These are phyloP conservation scores for Clarias gariepinus DNA, from an alignment of 2,113 vertebrate species.

Conservation along the genomic window DNA sequence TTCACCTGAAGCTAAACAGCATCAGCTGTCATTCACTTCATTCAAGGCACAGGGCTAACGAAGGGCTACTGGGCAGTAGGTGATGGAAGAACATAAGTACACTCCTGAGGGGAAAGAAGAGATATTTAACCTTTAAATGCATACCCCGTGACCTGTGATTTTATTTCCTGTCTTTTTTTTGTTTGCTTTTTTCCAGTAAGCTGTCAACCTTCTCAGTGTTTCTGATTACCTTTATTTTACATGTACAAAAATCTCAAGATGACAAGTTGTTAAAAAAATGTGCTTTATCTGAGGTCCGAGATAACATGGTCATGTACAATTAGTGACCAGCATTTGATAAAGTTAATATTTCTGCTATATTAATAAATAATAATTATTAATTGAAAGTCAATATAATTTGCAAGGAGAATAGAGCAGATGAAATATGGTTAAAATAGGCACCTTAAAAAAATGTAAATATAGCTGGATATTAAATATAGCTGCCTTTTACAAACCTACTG, in stretches of 20 bases:
- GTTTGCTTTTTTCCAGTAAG: not conserved
- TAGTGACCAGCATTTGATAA: not conserved
- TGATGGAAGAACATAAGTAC: constrained; percentile 47
- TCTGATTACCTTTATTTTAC: not conserved
- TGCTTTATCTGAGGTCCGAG: not conserved
- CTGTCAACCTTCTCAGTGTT: not conserved
- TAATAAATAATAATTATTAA: not conserved
- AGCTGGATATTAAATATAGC: too few relatives aligned
- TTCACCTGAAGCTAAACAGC: constrained; percentile 52
- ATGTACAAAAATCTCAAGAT: not conserved
- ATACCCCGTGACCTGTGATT: not conserved
- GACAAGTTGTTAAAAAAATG: not conserved
- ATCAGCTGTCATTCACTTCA: constrained; percentile 44
- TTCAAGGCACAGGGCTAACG: constrained; percentile 54
- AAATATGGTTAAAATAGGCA: too few relatives aligned
- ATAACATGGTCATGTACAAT: too few relatives aligned
- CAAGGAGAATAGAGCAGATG: too few relatives aligned
- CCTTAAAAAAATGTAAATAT: too few relatives aligned
- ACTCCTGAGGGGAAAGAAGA: constrained; percentile 65
- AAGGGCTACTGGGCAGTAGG: constrained; percentile 38
- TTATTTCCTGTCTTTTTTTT: too few relatives aligned
- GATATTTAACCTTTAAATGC: constrained; percentile 66
- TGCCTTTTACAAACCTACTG: too few relatives aligned
- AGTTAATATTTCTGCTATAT: not conserved
- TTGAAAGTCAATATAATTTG: too few relatives aligned